Conservation (phyloP, 2,888 invertebrate genomes). For the Drosophila meridionalis region DNA sequence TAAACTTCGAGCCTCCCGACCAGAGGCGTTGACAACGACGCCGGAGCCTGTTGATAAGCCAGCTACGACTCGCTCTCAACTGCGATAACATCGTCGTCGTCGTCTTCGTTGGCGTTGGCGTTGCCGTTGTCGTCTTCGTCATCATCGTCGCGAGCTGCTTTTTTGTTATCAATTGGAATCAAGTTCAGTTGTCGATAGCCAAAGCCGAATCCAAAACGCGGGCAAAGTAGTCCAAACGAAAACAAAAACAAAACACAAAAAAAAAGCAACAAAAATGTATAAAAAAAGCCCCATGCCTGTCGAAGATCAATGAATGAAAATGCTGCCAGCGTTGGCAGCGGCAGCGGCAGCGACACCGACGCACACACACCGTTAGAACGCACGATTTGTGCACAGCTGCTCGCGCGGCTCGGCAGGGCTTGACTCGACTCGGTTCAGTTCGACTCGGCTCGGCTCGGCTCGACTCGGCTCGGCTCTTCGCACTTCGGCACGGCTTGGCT, state of each 20-base stretch:
- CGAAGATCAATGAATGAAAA: constrained; percentile 60
- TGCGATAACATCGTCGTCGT: constrained; percentile 14
- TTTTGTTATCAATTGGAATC: constrained; percentile 51
- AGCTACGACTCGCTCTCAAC: constrained; percentile 14
- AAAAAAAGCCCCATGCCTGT: constrained; percentile 2
- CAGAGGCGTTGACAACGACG: constrained; percentile 6
- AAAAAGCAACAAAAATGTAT: not conserved
- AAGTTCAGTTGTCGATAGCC: constrained; percentile 38
- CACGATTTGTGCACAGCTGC: constrained; percentile 16
- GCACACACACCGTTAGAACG: constrained; percentile 56
- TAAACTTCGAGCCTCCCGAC: constrained; percentile 34
- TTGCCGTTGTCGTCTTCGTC: not conserved
- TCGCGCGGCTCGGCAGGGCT: constrained; percentile 21
- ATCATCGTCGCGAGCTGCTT: not conserved
- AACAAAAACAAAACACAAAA: not conserved
- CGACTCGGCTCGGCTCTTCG: not conserved
- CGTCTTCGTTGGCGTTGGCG: not conserved
- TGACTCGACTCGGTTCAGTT: not conserved
- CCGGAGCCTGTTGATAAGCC: constrained; percentile 49
- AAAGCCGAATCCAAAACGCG: constrained; percentile 11
- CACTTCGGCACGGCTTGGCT: constrained; percentile 1
- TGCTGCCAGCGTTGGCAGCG: constrained; percentile 29
- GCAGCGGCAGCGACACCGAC: constrained; percentile 13
- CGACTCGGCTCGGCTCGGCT: constrained; percentile 11
- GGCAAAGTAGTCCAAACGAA: constrained; percentile 5